These are phyloP conservation scores for Tor tambroides DNA, from an alignment of 2,113 vertebrate species.

Conservation along the genomic window DNA sequence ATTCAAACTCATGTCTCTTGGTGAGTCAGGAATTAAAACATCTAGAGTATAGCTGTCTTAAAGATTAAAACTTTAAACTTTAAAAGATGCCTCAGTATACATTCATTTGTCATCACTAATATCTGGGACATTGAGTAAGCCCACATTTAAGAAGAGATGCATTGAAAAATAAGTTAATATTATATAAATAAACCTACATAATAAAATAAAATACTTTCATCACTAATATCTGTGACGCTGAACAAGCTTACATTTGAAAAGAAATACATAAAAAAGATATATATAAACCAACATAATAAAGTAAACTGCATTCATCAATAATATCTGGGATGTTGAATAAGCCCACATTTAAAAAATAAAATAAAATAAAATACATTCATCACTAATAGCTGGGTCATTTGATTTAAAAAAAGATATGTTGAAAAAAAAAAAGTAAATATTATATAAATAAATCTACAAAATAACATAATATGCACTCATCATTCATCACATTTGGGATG, in stretches of 20 bases:
- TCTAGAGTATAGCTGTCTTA: not conserved
- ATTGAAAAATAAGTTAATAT: not conserved
- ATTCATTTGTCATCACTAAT: not conserved
- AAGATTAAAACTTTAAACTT: not conserved
- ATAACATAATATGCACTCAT: too few species aligned
- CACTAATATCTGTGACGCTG: not conserved
- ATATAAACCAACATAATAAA: too few species aligned
- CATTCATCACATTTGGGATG: not conserved
- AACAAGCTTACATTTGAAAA: not conserved
- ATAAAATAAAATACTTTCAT: not conserved
- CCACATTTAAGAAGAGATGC: not conserved
- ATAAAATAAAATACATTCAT: too few species aligned
- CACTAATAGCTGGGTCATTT: too few species aligned
- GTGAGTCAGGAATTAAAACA: not conserved
- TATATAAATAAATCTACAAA: too few species aligned
- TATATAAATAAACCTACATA: not conserved
- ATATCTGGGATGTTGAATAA: not conserved
- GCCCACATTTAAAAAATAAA: not conserved
- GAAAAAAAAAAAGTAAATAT: not conserved
- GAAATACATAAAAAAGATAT: too few species aligned
- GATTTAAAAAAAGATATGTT: too few species aligned
- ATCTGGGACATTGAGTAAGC: not conserved
- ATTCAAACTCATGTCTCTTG: not conserved
- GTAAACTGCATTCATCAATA: too few species aligned
- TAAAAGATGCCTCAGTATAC: not conserved